Evolutionary conservation across 2,888 invertebrate species (phyloP), one percentile per base, ranked within the genome.

Genomic region (Serrognathus titanus): DNA sequence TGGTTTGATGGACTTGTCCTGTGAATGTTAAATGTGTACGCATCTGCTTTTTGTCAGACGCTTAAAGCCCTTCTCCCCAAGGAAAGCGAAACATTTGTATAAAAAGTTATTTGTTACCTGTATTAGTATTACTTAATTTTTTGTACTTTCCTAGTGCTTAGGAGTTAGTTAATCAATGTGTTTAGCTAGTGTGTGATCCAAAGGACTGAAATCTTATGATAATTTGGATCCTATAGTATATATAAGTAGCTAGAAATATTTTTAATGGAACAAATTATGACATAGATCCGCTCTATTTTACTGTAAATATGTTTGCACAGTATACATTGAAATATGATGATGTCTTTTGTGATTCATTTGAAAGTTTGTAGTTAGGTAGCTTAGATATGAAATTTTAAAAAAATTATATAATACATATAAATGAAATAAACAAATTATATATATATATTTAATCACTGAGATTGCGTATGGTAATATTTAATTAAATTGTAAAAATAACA

Each of bases 351-450:
- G 49, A 55, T 54, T 53, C 13, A 38, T 55, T 55, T 55, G 48
- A 55, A 31, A 31, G 46, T 55, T 55, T 48, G 51, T 52, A 51
- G 59, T 56, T 62, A 62, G 62, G 60, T 62, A 62, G 62, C 51
- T 53, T 62, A 62, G 58, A 62, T 62, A 62, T 60, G 62, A 62
- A 62, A 62, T 60, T 56, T 35, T 51, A 51, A 51, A 48, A 43
- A 38, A 38, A 51, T 31, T 45, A 38, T 53, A 41, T 31, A 58
- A 39, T 49, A 46, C 35, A 52, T 48, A 37, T 35, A 48, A 46
- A 39, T 39, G 5, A 40, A 12, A 40, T 40, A 12, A 40, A 12
- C 11, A 12, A 40, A 12, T 12, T 13, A 40, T 13, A 40, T 12
- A 39, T 39, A 40, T 40, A 40, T 40, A 40, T 40, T 40, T 40